Conservation (phyloP, 2,797 vertebrate species). For the Parotocinclus haroldoi region DNA sequence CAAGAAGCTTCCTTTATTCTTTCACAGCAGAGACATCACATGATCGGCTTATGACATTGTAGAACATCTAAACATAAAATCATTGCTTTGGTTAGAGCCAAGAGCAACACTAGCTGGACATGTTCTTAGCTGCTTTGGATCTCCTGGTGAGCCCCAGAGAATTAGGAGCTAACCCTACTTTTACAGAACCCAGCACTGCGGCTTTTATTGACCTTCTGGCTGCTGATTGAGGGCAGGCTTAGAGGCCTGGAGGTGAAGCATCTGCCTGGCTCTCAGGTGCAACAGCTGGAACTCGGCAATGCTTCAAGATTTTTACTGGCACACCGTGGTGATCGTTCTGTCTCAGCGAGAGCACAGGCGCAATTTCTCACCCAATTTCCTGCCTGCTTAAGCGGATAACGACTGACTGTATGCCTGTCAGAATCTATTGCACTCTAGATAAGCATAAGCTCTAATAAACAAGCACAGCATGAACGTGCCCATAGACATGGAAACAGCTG, state of each 20-base stretch:
- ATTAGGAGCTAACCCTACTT: slow-evolving; percentile 32
- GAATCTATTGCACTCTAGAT: slow-evolving; percentile 5
- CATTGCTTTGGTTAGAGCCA: slow-evolving; percentile 3
- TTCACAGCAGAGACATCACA: slow-evolving; percentile 30
- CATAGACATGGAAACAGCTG: not conserved
- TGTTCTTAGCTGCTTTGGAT: slow-evolving; percentile 44
- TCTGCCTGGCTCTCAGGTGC: slow-evolving; percentile 46
- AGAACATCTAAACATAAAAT: slow-evolving; percentile 25
- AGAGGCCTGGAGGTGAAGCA: slow-evolving; percentile 9
- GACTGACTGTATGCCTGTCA: slow-evolving; percentile 13
- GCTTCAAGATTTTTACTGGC: slow-evolving; percentile 16
- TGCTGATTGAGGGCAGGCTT: slow-evolving; percentile 63
- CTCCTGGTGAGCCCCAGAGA: slow-evolving; percentile 60
- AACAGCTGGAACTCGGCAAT: slow-evolving; percentile 37
- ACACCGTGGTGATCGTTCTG: not conserved
- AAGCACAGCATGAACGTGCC: no score
- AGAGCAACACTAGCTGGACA: not conserved
- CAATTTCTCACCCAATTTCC: slow-evolving; percentile 7
- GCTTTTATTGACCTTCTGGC: slow-evolving; percentile 62
- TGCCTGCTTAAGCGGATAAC: slow-evolving; percentile 12
- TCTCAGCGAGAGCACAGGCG: slow-evolving; percentile 1
- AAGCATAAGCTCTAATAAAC: not conserved
- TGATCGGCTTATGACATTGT: slow-evolving; percentile 13
- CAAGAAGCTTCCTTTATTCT: slow-evolving; percentile 20
- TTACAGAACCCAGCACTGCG: slow-evolving; percentile 51